A percentile compares a stretch with the other conserved stretches of the same genome.
These are phyloP conservation scores for Haemorhous mexicanus DNA, from an alignment of 2,113 vertebrate species.

Conservation along the genomic window DNA sequence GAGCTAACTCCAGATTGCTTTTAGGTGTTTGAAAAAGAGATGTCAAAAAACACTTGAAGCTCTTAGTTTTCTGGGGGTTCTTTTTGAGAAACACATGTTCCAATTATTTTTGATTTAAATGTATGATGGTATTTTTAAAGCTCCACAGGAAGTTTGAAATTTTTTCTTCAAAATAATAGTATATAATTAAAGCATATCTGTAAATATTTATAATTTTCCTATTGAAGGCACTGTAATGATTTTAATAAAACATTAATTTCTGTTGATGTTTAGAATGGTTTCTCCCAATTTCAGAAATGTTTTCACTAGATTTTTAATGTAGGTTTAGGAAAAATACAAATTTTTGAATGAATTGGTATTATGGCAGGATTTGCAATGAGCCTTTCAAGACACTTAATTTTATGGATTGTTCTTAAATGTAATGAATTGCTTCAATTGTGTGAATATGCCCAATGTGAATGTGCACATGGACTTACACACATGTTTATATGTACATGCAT, in stretches of 20 bases:
- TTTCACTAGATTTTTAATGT: conserved; percentile 37
- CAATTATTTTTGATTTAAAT: background rate
- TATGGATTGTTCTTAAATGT: background rate
- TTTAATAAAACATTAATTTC: conserved; percentile 44
- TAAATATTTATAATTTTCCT: conserved; percentile 44
- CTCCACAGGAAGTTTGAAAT: background rate
- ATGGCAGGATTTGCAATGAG: background rate
- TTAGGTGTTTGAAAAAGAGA: background rate
- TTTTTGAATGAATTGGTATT: conserved; percentile 17
- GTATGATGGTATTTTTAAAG: background rate
- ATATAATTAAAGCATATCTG: background rate
- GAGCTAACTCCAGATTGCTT: background rate
- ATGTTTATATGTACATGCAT: background rate
- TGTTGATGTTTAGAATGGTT: conserved; percentile 30
- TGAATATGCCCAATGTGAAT: background rate
- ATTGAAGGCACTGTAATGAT: background rate
- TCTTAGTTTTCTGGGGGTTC: background rate
- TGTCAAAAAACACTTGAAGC: background rate
- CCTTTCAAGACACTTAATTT: background rate
- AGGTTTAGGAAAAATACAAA: conserved; percentile 26
- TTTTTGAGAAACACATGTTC: background rate
- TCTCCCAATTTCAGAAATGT: conserved; percentile 32
- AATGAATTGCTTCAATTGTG: conserved; percentile 17
- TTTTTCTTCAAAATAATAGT: conserved; percentile 6
- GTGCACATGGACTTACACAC: background rate